Percentiles rank a stretch among this genome's conserved stretches.
phyloP scores from a whole-genome alignment of 1,140 invertebrate genomes.

The Kradibia gibbosae region DNA sequence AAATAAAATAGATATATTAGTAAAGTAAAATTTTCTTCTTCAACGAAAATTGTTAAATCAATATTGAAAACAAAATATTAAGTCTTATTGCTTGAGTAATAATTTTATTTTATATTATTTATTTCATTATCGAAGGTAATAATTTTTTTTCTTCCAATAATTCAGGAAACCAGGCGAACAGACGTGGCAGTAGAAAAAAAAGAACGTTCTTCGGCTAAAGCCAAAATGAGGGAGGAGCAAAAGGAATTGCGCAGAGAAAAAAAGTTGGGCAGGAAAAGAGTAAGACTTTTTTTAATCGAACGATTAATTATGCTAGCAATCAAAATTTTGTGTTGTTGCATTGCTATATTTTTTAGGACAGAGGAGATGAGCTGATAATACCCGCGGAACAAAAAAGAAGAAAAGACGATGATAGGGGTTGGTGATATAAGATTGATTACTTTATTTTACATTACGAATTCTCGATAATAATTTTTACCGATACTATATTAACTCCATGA shows the following conservation, averaged over 20 bases:
- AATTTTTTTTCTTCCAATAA: constrained; percentile 17
- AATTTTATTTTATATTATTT: too few relatives aligned
- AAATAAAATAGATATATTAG: too few relatives aligned
- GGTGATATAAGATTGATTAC: constrained; percentile 52
- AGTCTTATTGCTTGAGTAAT: too few relatives aligned
- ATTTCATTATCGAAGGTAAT: not conserved
- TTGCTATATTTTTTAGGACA: constrained; percentile 73
- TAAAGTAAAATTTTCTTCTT: too few relatives aligned
- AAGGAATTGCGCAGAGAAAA: constrained; percentile 83
- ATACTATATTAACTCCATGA: not conserved
- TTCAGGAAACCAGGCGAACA: constrained; percentile 73
- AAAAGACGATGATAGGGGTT: constrained; percentile 84
- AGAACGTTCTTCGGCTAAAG: constrained; percentile 76
- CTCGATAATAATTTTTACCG: not conserved
- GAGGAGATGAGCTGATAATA: constrained; percentile 77
- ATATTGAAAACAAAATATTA: too few relatives aligned
- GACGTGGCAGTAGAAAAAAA: constrained; percentile 77
- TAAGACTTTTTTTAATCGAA: constrained; percentile 65
- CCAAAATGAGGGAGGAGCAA: constrained; percentile 78
- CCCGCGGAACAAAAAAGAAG: constrained; percentile 80
- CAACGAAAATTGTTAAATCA: too few relatives aligned
- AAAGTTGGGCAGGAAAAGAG: constrained; percentile 82
- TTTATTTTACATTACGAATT: constrained; percentile 30
- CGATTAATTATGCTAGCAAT: too few relatives aligned
- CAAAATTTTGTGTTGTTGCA: not conserved